Percentiles rank a stretch among this genome's conserved stretches.
Evolutionary conservation across 2,888 invertebrate genomes (phyloP).

Genomic region (Lasioglossum leucozonium): DNA sequence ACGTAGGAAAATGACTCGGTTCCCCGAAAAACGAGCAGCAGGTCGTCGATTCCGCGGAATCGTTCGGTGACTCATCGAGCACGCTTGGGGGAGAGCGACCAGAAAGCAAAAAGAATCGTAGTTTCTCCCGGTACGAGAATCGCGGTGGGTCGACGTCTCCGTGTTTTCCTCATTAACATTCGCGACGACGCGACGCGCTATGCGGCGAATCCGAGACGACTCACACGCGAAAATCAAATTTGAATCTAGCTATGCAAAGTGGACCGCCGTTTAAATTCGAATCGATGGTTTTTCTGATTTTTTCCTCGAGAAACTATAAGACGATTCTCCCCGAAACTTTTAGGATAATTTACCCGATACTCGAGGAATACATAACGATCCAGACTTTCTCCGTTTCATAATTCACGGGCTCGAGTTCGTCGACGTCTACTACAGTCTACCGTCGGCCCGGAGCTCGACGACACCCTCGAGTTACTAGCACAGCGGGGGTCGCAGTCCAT

Average conservation of each 20-base stretch:
- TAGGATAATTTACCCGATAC: too few species aligned
- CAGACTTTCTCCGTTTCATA: background rate
- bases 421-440: background rate
- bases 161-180: conserved; percentile 37
- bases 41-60: background rate
- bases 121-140: conserved; percentile 22
- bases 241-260: too few species aligned
- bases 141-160: background rate
- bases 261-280: too few species aligned
- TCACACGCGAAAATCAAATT: background rate
- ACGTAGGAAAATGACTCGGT: background rate
- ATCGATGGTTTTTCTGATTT: too few species aligned
- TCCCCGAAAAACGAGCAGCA: background rate
- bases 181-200: background rate
- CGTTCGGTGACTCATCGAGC: background rate
- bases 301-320: too few species aligned
- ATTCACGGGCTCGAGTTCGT: too few species aligned
- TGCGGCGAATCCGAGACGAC: background rate
- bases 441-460: background rate
- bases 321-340: too few species aligned
- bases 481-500: background rate
- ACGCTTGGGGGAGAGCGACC: background rate
- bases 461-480: background rate
- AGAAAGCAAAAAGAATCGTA: conserved; percentile 24
- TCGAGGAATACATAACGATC: too few species aligned